Percentiles rank a stretch among this genome's conserved stretches.
Evolutionary conservation across 2,888 invertebrate species (phyloP).

Genomic region (Coelopa pilipes): DNA sequence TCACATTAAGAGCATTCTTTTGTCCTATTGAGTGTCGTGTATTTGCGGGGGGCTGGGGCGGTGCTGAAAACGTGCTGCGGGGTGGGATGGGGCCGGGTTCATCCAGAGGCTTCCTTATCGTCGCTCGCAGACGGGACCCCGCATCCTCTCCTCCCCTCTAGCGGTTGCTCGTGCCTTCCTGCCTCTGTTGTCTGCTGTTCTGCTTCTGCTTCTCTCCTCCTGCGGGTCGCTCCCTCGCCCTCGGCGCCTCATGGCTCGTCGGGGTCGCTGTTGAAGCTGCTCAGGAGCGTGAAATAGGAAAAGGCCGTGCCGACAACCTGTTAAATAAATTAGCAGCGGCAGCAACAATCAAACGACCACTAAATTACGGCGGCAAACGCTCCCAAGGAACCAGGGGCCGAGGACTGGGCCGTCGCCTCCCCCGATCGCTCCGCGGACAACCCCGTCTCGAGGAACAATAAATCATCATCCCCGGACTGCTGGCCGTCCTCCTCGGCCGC

Average conservation of each 20-base stretch:
- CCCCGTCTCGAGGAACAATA: neutral
- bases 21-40: too few relatives aligned
- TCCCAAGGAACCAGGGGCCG: neutral
- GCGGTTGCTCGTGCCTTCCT: constrained; percentile 19
- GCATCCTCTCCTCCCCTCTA: too few relatives aligned
- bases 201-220: neutral
- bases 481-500: neutral
- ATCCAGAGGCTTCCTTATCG: too few relatives aligned
- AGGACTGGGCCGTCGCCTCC: too few relatives aligned
- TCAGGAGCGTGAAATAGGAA: constrained; percentile 24
- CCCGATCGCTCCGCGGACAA: too few relatives aligned
- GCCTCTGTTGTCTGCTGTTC: constrained; percentile 33
- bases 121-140: too few relatives aligned
- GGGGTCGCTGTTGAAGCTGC: constrained; percentile 16
- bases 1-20: too few relatives aligned
- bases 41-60: too few relatives aligned
- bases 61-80: too few relatives aligned
- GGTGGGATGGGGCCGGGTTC: too few relatives aligned
- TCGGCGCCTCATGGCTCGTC: too few relatives aligned
- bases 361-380: neutral
- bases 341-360: neutral
- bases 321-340: neutral
- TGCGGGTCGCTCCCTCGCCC: too few relatives aligned
- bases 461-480: neutral
- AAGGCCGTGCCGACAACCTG: constrained; percentile 22